Conservation (phyloP, 2,113 vertebrate species). For the Oceanites oceanicus region DNA sequence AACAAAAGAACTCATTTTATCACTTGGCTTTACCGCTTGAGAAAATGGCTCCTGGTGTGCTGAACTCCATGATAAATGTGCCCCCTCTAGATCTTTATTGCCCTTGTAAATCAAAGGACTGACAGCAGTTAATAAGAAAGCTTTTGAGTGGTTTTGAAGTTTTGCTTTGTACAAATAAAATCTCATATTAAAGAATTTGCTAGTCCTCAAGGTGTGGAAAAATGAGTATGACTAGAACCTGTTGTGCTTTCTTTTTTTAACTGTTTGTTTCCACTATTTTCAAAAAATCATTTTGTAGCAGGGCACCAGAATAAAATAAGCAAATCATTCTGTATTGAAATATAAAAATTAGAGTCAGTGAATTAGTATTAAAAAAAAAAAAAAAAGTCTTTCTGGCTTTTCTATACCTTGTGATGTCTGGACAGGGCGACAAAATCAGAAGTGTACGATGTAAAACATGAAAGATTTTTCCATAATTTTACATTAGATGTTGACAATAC, state of each 20-base stretch:
- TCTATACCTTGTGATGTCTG: neutral
- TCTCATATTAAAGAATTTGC: conserved; percentile 83
- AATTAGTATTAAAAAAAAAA: neutral
- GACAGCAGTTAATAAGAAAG: conserved; percentile 87
- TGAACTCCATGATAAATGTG: conserved; percentile 82
- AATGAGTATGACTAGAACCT: conserved; percentile 66
- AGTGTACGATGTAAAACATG: neutral
- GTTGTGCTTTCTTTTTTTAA: conserved; percentile 61
- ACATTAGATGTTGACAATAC: neutral
- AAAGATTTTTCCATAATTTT: neutral
- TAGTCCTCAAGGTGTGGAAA: conserved; percentile 81
- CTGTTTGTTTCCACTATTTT: conserved; percentile 40
- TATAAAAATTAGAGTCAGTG: neutral
- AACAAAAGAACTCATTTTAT: conserved; percentile 85
- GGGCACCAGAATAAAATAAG: neutral
- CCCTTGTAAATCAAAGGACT: conserved; percentile 84
- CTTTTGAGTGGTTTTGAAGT: conserved; percentile 85
- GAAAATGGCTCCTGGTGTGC: conserved; percentile 84
- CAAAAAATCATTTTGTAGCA: neutral
- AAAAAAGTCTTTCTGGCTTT: neutral
- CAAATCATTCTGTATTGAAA: neutral
- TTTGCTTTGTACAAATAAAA: conserved; percentile 85
- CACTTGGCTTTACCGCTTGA: conserved; percentile 79
- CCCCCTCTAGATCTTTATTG: conserved; percentile 85
- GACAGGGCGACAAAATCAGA: neutral